These are phyloP conservation scores for Incurvaria masculella DNA, from an alignment of 2,888 invertebrate genomes.

Conservation along the genomic window DNA sequence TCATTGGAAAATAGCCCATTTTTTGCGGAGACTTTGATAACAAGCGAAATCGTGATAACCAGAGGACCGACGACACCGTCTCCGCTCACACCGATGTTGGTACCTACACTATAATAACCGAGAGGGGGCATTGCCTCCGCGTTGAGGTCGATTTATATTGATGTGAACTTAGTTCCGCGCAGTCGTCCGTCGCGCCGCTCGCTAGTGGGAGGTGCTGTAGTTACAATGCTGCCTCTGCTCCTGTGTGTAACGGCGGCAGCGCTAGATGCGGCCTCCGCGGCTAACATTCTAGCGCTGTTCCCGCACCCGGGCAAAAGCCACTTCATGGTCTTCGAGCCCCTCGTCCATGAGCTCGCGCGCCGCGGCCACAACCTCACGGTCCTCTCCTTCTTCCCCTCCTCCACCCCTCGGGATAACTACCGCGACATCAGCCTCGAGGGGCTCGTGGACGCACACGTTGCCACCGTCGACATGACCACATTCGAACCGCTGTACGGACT, in stretches of 20 bases:
- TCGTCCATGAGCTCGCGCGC: slow-evolving; percentile 50
- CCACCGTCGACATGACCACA: slow-evolving; percentile 28
- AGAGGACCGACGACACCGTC: too few species aligned
- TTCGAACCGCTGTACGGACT: slow-evolving; percentile 26
- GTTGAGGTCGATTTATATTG: too few species aligned
- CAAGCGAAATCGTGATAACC: too few species aligned
- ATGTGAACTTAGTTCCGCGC: too few species aligned
- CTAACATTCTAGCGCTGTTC: slow-evolving; percentile 52
- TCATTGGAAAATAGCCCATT: too few species aligned
- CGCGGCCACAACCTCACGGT: slow-evolving; percentile 61
- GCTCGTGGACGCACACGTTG: slow-evolving; percentile 32
- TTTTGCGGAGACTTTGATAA: too few species aligned
- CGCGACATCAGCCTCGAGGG: slow-evolving; percentile 43
- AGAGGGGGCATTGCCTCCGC: too few species aligned
- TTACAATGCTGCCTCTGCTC: slow-evolving; percentile 20
- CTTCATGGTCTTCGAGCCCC: slow-evolving; percentile 56
- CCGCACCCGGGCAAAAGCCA: slow-evolving; percentile 61
- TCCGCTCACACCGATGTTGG: slow-evolving; percentile 7
- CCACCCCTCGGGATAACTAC: slow-evolving; percentile 41
- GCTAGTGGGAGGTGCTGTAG: too few species aligned
- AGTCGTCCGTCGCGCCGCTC: too few species aligned
- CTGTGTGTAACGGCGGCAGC: slow-evolving; percentile 23
- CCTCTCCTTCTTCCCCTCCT: slow-evolving; percentile 55
- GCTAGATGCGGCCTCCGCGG: slow-evolving; percentile 24
- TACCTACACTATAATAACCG: too few species aligned